phyloP scores from a whole-genome alignment of 2,888 invertebrate genomes.

The Pteria penguin region DNA sequence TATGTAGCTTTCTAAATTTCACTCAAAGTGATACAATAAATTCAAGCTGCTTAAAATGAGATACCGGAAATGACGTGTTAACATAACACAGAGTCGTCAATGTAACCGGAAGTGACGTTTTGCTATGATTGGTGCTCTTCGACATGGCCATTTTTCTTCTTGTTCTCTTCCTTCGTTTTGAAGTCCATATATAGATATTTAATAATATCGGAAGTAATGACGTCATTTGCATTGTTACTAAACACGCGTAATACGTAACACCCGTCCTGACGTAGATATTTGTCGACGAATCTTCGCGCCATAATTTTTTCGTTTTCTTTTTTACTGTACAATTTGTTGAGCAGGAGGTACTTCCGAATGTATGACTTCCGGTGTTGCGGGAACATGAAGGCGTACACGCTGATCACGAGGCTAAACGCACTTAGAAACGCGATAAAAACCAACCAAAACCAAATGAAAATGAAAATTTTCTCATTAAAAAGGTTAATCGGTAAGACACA shows the following conservation, averaged over 20 bases:
- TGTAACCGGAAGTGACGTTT: too few relatives aligned
- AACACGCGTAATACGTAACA: conserved; percentile 68
- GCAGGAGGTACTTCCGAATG: conserved; percentile 69
- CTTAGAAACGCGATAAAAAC: conserved; percentile 64
- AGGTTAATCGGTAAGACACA: conserved; percentile 75
- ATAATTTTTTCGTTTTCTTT: conserved; percentile 55
- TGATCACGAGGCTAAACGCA: conserved; percentile 59
- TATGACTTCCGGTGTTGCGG: conserved; percentile 65
- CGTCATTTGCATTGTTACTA: conserved; percentile 67
- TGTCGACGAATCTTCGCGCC: conserved; percentile 62
- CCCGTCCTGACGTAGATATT: conserved; percentile 69
- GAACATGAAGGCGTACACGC: conserved; percentile 67
- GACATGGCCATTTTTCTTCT: conserved; percentile 11
- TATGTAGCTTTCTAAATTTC: too few relatives aligned
- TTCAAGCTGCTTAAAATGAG: too few relatives aligned
- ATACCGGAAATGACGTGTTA: too few relatives aligned
- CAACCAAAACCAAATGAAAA: conserved; percentile 76
- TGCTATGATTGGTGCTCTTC: background rate
- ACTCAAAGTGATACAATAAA: too few relatives aligned
- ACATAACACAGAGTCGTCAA: too few relatives aligned
- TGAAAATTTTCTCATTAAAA: conserved; percentile 75
- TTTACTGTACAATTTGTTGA: conserved; percentile 51
- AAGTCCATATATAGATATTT: conserved; percentile 60
- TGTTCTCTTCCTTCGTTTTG: conserved; percentile 26
- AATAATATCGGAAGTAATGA: conserved; percentile 63